These are phyloP conservation scores for Lacanobia wlatinum DNA, from an alignment of 2,888 invertebrate species.

Conservation along the genomic window DNA sequence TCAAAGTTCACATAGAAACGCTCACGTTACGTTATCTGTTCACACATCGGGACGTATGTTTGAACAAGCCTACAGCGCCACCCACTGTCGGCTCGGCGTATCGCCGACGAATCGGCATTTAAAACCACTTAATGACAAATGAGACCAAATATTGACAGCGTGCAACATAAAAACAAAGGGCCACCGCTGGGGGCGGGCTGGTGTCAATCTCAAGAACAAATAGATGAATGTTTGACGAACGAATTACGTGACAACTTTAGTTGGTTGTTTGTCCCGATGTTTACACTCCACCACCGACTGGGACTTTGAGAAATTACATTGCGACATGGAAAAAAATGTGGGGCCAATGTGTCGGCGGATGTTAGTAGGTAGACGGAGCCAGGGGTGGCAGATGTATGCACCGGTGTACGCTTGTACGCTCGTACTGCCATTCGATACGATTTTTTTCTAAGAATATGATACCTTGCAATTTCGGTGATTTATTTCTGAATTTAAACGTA, in stretches of 20 bases:
- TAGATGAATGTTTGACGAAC: conserved; percentile 85
- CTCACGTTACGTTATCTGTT: conserved; percentile 58
- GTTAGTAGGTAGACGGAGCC: conserved; percentile 65
- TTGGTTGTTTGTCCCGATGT: conserved; percentile 77
- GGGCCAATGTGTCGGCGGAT: conserved; percentile 72
- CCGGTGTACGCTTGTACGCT: conserved; percentile 49
- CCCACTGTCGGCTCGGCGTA: conserved; percentile 75
- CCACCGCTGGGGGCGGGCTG: conserved; percentile 80
- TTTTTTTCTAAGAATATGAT: conserved; percentile 65
- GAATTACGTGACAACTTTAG: conserved; percentile 88
- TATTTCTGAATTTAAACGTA: conserved; percentile 52
- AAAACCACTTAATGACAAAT: conserved; percentile 86
- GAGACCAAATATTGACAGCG: conserved; percentile 87
- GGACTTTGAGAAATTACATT: conserved; percentile 78
- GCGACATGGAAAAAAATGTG: conserved; percentile 72
- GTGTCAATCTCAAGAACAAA: conserved; percentile 89
- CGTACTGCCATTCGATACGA: conserved; percentile 57
- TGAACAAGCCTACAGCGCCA: conserved; percentile 77
- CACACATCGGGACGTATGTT: conserved; percentile 66
- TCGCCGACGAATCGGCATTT: conserved; percentile 80
- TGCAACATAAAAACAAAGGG: conserved; percentile 88
- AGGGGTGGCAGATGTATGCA: conserved; percentile 71
- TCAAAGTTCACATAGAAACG: conserved; percentile 71
- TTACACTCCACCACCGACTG: conserved; percentile 73
- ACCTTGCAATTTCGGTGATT: conserved; percentile 65